phyloP scores from a whole-genome alignment of 1,140 invertebrate species.

The Plutomurus gul region DNA sequence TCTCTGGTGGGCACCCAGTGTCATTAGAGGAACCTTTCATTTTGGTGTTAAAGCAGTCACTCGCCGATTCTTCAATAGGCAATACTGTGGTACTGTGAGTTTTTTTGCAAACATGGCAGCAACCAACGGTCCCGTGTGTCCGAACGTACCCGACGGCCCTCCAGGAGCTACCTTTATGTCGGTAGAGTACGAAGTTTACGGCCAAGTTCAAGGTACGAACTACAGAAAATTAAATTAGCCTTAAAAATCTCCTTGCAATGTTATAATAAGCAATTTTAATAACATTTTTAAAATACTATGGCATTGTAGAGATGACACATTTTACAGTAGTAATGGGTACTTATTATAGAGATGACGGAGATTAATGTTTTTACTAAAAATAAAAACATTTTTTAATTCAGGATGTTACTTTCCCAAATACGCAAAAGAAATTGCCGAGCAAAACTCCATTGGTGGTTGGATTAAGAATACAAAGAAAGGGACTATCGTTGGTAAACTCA shows the following conservation, averaged over 20 bases:
- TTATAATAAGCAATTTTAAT: too few relatives aligned
- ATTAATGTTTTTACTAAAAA: constrained; percentile 26
- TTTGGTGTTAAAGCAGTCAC: not conserved
- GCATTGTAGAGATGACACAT: too few relatives aligned
- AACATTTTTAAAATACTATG: not conserved
- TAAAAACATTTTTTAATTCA: constrained; percentile 60
- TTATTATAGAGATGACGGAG: not conserved
- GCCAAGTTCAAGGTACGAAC: constrained; percentile 88
- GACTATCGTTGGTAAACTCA: constrained; percentile 83
- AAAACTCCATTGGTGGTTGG: constrained; percentile 80
- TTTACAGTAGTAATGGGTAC: not conserved
- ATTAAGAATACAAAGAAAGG: constrained; percentile 85
- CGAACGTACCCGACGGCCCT: not conserved
- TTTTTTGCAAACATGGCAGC: not conserved
- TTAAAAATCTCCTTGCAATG: too few relatives aligned
- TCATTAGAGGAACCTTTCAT: not conserved
- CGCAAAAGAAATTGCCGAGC: constrained; percentile 74
- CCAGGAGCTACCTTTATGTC: constrained; percentile 65
- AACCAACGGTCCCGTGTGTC: not conserved
- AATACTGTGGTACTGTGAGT: not conserved
- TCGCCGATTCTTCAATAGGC: not conserved
- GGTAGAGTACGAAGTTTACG: constrained; percentile 85
- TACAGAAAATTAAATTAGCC: too few relatives aligned
- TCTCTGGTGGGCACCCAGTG: not conserved
- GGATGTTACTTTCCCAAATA: constrained; percentile 86